Base-by-base conservation (phyloP, 1,140 invertebrate species). In the Heliothis subflexa region DNA sequence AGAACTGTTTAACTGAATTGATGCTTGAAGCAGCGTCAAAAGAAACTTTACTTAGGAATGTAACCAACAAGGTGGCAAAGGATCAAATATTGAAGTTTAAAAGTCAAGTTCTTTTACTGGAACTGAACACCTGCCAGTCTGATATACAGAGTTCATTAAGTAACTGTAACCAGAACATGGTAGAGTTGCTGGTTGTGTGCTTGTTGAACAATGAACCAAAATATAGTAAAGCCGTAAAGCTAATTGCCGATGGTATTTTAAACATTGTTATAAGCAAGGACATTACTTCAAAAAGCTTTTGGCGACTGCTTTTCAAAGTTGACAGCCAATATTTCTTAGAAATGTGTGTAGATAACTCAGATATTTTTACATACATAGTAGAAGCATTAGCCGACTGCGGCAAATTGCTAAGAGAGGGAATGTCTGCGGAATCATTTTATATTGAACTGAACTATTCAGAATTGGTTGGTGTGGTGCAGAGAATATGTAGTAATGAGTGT, bases 301-400 rank as follows among this genome's bases (percentile, higher is more conserved):
- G 96, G 96, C 86, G 86, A 79, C 75, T 81, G 71, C 79, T 95
- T 82, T 87, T 95, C 64, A 89, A 87, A 70, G 85, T 95, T 70
- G 79, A 95, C n/a, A 88, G 95, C 55, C 82, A 83, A 68, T 85
- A 91, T 83, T 84, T 94, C 55, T 79, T 87, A 14, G 85, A 89
- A 78, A 82, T 96, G 28, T 95, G 95, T 84, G 79, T 88, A 45
- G 87, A 92, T 57, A 88, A 95, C 91, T 61, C 50, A 33, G 83
- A 93, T 68, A 93, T 97, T 85, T 93, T 94, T 68, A 86, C 89
- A 55, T 86, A 93, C 70, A 91, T 96, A 49, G 82, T 95, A n/a
- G 95, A 95, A 85, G 95, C 94, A 81, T 87, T 96, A 57, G 90
- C 95, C 71, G 95, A 96, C 85, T 94, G 95, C 82, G 95, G 94